Evolutionary conservation across 2,888 invertebrate species (phyloP), one percentile per base, ranked within the genome.

Genomic region (Cancer borealis): DNA sequence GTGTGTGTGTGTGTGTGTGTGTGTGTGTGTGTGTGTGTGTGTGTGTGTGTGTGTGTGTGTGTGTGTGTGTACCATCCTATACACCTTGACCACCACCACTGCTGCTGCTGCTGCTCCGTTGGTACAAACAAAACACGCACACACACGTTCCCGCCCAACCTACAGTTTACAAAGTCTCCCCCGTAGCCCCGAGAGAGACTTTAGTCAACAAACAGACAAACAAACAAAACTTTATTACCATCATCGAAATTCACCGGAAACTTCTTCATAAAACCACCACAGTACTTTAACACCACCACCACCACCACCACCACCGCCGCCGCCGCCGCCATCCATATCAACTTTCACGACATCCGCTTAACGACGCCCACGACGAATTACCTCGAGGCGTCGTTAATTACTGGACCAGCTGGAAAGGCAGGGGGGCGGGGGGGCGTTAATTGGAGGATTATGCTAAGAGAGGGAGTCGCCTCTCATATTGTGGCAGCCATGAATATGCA

Each of bases 401-500:
- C 84, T 84, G 49, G 91, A 60, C 49, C 91, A 49, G 49, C 91
- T 39, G 49, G 60, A 21, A 47, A 45, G 47, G 54, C 8, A 8
- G 47, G 60, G 17, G 66, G 66, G 45, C n/a, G 8, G 45, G 92
- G 47, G 93, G 66, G 54, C 49, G 79, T 47, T 60, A 88, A 92
- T 79, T 88, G 92, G 39, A 39, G 84, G 54, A 92, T 79, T 60
- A 60, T 60, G 88, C 54, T 79, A 92, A 84, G 66, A 60, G 26
- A 49, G 49, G 87, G 45, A 79, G 66, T 30, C 39, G 84, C 30
- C 87, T 10, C 54, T 87, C 92, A 87, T 92, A 92, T 92, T 92
- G 92, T 60, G 21, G 26, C 49, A 54, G 60, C 88, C 92, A 92
- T 92, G 92, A 92, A 92, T 92, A 92, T 92, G 92, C 88, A 92